These are phyloP conservation scores for Decapterus maruadsi DNA, from an alignment of 2,797 vertebrate species.

Conservation along the genomic window DNA sequence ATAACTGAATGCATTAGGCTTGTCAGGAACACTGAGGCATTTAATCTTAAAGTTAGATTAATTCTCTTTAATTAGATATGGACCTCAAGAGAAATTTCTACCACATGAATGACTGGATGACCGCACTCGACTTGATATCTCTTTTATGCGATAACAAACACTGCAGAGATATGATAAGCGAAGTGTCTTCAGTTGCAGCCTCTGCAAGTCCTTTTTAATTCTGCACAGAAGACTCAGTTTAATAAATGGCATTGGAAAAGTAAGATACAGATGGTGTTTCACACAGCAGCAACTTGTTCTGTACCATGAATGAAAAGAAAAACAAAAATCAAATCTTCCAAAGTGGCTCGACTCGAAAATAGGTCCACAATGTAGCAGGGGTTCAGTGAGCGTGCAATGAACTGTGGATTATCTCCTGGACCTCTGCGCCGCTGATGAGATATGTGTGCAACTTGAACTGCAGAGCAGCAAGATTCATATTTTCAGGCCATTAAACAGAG, in stretches of 20 bases:
- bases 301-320: constrained; percentile 12
- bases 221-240: not conserved
- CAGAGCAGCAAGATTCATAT: constrained; percentile 53
- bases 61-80: constrained; percentile 40
- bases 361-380: constrained; percentile 15
- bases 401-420: constrained; percentile 55
- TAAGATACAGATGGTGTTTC: not conserved
- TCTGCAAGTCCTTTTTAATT: constrained; percentile 4
- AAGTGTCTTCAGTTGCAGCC: not conserved
- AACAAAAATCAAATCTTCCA: constrained; percentile 24
- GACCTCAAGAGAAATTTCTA: constrained; percentile 43
- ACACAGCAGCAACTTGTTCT: not conserved
- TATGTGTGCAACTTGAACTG: constrained; percentile 31
- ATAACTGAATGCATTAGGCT: constrained; percentile 36
- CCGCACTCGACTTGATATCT: constrained; percentile 20
- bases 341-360: constrained; percentile 15
- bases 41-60: constrained; percentile 56
- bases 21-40: constrained; percentile 22
- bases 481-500: constrained; percentile 60
- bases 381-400: constrained; percentile 53
- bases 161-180: not conserved
- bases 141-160: constrained; percentile 17
- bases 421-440: constrained; percentile 42
- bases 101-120: constrained; percentile 18
- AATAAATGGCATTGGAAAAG: constrained; percentile 7